phyloP scores from a whole-genome alignment of 2,797 vertebrate species.

The Halcyon chelicuti region DNA sequence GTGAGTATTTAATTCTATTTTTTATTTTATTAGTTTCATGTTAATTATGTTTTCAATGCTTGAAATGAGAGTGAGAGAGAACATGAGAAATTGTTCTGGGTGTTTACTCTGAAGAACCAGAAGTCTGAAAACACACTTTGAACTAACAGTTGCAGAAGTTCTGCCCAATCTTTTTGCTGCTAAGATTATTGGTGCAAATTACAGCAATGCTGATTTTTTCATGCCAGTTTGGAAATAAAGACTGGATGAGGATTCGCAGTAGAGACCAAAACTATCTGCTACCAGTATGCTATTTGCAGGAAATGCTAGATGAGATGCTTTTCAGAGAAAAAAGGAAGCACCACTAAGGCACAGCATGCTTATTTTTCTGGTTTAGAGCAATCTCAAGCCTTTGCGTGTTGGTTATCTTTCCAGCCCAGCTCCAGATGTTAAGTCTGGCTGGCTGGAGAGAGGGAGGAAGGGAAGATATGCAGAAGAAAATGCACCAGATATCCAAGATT shows the following conservation, averaged over 20 bases:
- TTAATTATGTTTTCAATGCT: background rate
- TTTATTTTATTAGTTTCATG: background rate
- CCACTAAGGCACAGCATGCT: background rate
- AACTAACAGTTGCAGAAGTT: background rate
- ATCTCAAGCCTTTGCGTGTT: background rate
- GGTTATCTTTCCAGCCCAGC: background rate
- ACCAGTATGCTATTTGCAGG: background rate
- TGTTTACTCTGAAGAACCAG: background rate
- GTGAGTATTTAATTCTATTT: background rate
- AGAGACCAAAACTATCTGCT: background rate
- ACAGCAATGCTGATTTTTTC: background rate
- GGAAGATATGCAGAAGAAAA: slow-evolving; percentile 13
- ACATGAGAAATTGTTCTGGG: background rate
- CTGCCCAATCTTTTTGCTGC: background rate
- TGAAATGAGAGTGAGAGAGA: background rate
- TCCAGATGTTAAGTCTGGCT: slow-evolving; percentile 28
- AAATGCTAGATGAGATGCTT: background rate
- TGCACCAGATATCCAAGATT: background rate
- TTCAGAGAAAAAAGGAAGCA: background rate
- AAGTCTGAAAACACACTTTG: background rate
- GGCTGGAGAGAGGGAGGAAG: background rate
- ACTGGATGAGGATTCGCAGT: background rate
- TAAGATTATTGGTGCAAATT: background rate
- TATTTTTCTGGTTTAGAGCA: background rate
- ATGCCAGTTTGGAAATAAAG: background rate